Base-by-base conservation (phyloP, 2,113 vertebrate genomes). In the Empidonax traillii region DNA sequence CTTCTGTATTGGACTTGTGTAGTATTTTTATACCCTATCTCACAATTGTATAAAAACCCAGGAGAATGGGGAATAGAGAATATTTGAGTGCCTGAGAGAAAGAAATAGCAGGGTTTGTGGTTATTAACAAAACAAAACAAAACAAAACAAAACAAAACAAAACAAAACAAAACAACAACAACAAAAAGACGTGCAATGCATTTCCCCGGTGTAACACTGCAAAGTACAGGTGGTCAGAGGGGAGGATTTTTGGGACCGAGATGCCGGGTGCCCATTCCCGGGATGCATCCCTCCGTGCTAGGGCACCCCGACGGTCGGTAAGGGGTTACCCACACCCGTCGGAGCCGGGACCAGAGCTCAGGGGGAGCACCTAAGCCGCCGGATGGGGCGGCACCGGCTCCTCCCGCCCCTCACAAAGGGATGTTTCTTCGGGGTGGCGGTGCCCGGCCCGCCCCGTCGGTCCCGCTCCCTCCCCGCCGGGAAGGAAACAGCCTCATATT, bases 401-500 rank as follows among this genome's bases (percentile, higher is more conserved):
- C 74, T 74, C 90, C 97, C 94, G 59, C 19, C 78, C 58, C 52
- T 71, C 94, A 94, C 97, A 98, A 98, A 98, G 71, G 95, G 79
- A 83, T 63, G 5, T 93, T 94, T 98, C 97, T 98, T 97, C 97
- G 85, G 75, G 93, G 96, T 80, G 51, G 71, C 62, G 39, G 27
- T 22, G n/a, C 72, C 87, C 84, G 95, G 8, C 39, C 28, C 14
- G 10, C 41, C 85, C 87, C 65, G 89, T 94, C 96, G 85, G 88
- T 93, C 92, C 92, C 89, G 96, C 86, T 51, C 49, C 49, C 49
- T 51, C 87, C 73, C 96, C 67, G 95, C 94, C 96, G 96, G 86
- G 87, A 80, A 96, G 97, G 98, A 98, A 98, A 96, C 51, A 78
- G 97, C 95, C 94, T 98, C 98, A 43, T 86, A 90, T 98, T 98